A percentile compares a stretch with the other conserved stretches of the same genome.
phyloP scores from a whole-genome alignment of 2,113 vertebrate species.

The Raja brachyura region DNA sequence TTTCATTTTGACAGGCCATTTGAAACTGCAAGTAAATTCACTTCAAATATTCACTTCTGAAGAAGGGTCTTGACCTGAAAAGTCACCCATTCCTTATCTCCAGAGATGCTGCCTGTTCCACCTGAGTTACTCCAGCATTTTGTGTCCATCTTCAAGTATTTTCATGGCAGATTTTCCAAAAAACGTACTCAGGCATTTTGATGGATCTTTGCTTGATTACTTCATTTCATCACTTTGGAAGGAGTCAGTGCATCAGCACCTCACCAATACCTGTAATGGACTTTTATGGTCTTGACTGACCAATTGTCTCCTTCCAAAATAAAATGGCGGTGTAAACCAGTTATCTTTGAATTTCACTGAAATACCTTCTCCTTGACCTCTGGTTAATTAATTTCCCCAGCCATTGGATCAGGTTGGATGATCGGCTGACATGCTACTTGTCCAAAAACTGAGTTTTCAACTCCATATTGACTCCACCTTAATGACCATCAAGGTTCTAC shows the following conservation, averaged over 20 bases:
- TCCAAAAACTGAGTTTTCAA: background rate
- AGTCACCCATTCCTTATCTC: no score
- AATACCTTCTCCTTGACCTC: background rate
- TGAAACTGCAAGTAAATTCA: background rate
- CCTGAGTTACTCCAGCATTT: no score
- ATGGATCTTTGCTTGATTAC: background rate
- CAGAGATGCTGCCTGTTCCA: no score
- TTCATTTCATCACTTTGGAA: background rate
- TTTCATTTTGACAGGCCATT: background rate
- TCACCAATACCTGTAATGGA: background rate
- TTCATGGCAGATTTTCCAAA: background rate
- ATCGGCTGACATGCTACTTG: background rate
- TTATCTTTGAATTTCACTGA: background rate
- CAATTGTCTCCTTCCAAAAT: no score
- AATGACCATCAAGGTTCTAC: no score
- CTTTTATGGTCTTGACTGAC: no score
- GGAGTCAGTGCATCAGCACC: background rate
- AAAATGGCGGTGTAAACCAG: background rate
- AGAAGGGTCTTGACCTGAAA: no score
- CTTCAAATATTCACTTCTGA: no score
- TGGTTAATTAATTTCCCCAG: background rate
- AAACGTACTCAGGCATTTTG: background rate
- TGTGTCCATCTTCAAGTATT: background rate
- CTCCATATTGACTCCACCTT: background rate
- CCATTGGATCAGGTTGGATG: background rate